Evolutionary conservation across 1,140 invertebrate genomes (phyloP), one percentile per base, ranked within the genome.

Genomic region (Drosophila tani): DNA sequence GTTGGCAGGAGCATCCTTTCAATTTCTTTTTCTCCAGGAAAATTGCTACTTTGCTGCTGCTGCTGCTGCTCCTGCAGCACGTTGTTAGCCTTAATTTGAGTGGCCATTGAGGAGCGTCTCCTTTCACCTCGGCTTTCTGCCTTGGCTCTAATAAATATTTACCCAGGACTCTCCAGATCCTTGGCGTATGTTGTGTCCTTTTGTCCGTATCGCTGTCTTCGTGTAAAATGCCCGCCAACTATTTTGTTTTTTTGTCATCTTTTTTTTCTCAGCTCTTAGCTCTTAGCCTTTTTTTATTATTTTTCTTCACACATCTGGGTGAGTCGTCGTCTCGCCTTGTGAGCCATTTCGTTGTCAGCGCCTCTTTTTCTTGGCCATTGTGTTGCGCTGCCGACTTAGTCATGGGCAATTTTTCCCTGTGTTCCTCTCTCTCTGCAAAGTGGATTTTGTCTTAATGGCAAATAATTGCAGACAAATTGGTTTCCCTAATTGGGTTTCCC

Each of bases 51-150:
- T 88, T 84, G 24, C 64, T 43, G 17, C 35, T 46, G 51, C 40
- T 57, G 47, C 35, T 40, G 59, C 17, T 53, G 57, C 38, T 76
- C 46, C 53, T 75, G 58, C 21, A 32, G 67, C 70, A 85, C 77
- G 81, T 87, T 88, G 83, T 87, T 87, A 87, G 86, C 81, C 83
- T 81, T 87, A 87, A 87, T 90, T 88, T 90, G 84, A 88, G 84
- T 90, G 84, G 84, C 85, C 81, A 88, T 87, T 84, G 84, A 88
- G 77, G 45, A 69, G 73, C 66, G 29, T 53, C 59, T 65, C 68
- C 53, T 15, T 55, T 55, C 27, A 46, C 24, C 46, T 75, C 5
- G 55, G 51, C 51, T 41, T 57, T 38, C 35, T 51, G 62, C 21
- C 53, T 32, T 66, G 63, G 47, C 69, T 84, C 82, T 70, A 70